Evolutionary conservation across 2,113 vertebrate genomes (phyloP).

Genomic region (Ivindomyrus marchei): DNA sequence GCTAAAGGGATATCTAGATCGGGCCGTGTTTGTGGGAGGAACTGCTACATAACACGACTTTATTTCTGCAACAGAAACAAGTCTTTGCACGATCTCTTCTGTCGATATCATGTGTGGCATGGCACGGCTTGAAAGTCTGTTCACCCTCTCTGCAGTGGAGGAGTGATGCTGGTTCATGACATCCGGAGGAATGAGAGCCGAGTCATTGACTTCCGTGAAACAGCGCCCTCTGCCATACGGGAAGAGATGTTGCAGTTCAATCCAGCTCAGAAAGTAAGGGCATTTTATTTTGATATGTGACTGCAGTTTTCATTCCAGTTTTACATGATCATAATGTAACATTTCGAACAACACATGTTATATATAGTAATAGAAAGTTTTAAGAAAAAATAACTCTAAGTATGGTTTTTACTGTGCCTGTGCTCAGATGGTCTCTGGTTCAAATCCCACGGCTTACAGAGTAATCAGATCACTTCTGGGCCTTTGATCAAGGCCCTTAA

Average conservation of each 20-base stretch:
- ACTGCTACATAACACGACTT: neutral
- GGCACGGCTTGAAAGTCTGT: slow-evolving; percentile 7
- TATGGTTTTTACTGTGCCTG: neutral
- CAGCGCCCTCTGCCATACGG: slow-evolving; percentile 72
- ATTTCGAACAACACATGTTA: neutral
- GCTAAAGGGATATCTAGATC: neutral
- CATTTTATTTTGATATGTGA: neutral
- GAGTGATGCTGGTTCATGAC: slow-evolving; percentile 92
- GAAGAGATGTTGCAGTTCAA: slow-evolving; percentile 65
- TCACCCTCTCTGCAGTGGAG: slow-evolving; percentile 64
- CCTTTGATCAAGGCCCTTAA: neutral
- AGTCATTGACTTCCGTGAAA: slow-evolving; percentile 90
- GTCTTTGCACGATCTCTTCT: neutral
- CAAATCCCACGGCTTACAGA: neutral
- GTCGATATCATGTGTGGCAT: neutral
- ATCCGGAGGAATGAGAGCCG: slow-evolving; percentile 84
- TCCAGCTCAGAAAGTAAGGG: slow-evolving; percentile 66
- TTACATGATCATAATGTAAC: neutral
- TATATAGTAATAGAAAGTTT: neutral
- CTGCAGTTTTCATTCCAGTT: neutral
- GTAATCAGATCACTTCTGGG: neutral
- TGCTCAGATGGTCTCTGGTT: neutral
- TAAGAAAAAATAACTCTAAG: neutral
- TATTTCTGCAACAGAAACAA: no score
- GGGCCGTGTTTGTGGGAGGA: neutral